Percentiles rank a stretch among this genome's conserved stretches.
Evolutionary conservation across 2,113 vertebrate species (phyloP).

Genomic region (Crotalus viridis): DNA sequence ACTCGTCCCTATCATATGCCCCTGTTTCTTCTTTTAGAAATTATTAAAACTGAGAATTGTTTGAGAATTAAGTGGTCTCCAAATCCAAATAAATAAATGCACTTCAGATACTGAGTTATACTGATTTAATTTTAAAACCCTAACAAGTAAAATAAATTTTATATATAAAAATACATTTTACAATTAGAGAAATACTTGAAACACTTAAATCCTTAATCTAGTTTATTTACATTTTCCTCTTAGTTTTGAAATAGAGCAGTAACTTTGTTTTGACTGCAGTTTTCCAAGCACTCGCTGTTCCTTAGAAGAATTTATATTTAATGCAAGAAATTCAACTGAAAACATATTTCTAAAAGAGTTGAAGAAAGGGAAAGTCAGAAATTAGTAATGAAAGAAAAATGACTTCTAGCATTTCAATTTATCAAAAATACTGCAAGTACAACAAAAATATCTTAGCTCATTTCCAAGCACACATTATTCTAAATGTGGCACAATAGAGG

Average conservation of each 20-base stretch:
- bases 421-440: slow-evolving; percentile 36
- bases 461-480: slow-evolving; percentile 45
- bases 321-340: slow-evolving; percentile 42
- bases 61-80: not conserved
- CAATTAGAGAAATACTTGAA: not conserved
- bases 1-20: not conserved
- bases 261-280: slow-evolving; percentile 15
- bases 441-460: slow-evolving; percentile 49
- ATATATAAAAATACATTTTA: not conserved
- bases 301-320: slow-evolving; percentile 4
- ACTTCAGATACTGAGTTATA: not conserved
- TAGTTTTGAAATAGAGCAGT: not conserved
- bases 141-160: not conserved
- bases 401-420: slow-evolving; percentile 53
- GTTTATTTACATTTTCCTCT: not conserved
- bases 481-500: slow-evolving; percentile 42
- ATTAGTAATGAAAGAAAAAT: slow-evolving; percentile 50
- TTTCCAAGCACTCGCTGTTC: slow-evolving; percentile 8
- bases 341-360: slow-evolving; percentile 44
- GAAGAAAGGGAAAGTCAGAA: slow-evolving; percentile 40
- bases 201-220: not conserved
- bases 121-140: not conserved
- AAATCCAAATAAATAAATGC: too few species aligned
- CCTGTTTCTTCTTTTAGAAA: not conserved
- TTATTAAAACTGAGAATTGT: not conserved